Percentiles rank a stretch among this genome's conserved stretches.
Evolutionary conservation across 2,888 invertebrate genomes (phyloP).

Genomic region (Spilarctia lutea): DNA sequence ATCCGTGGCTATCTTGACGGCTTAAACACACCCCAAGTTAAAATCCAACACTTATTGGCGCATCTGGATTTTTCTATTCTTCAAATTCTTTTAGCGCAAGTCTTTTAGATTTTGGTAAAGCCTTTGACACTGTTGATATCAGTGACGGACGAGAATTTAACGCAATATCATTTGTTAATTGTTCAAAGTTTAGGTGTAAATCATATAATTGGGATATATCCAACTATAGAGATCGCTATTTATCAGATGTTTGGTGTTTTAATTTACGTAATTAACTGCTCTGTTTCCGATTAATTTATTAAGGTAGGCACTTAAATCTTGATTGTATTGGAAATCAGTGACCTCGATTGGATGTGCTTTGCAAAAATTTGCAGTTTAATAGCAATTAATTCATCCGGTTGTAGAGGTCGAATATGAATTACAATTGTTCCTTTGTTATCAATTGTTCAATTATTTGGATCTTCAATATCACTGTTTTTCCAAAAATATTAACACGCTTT

Average conservation of each 20-base stretch:
- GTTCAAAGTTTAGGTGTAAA: slow-evolving; percentile 13
- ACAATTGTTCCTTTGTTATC: slow-evolving; percentile 48
- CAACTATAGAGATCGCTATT: slow-evolving; percentile 11
- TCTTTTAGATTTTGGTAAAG: slow-evolving; percentile 3
- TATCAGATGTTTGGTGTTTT: not conserved
- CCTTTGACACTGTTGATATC: slow-evolving; percentile 7
- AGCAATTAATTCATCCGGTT: slow-evolving; percentile 57
- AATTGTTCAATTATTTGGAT: slow-evolving; percentile 42
- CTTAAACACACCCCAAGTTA: slow-evolving; percentile 47
- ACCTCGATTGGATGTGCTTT: slow-evolving; percentile 57
- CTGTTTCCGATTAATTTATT: slow-evolving; percentile 11
- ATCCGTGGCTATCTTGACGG: slow-evolving; percentile 84
- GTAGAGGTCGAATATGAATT: slow-evolving; percentile 45
- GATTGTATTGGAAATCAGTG: slow-evolving; percentile 56
- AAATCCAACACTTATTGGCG: slow-evolving; percentile 39
- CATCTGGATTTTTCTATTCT: slow-evolving; percentile 26
- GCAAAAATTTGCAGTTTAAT: slow-evolving; percentile 45
- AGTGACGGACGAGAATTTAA: slow-evolving; percentile 18
- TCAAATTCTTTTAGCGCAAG: not conserved
- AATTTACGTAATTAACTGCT: slow-evolving; percentile 14
- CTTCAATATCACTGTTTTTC: slow-evolving; percentile 29
- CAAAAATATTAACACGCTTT: slow-evolving; percentile 10
- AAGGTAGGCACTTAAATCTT: slow-evolving; percentile 42
- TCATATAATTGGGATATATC: slow-evolving; percentile 8
- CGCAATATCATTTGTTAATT: slow-evolving; percentile 45